Base-by-base conservation (phyloP, 23 tunicate species). In the Styela plicata region DNA sequence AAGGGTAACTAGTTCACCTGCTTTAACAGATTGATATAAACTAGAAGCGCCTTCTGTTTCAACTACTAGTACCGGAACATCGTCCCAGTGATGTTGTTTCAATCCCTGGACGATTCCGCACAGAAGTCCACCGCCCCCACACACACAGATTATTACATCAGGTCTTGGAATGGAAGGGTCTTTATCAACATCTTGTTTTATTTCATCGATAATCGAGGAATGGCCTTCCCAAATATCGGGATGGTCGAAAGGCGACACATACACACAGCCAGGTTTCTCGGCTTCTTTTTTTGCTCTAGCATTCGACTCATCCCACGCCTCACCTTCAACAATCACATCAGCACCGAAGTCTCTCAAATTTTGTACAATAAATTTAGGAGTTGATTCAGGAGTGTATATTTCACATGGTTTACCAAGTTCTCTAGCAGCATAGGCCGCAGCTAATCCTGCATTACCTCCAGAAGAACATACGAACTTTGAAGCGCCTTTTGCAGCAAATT, bases 361-460 rank as follows among this genome's bases (percentile, higher is more conserved):
- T 35, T 82, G 78, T 23, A 86, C 78, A 0, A 69, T 68, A 52
- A 94, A 89, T 2, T 86, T 27, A 2, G 98, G 89, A 0, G 98
- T 94, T 23, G 98, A 69, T 27, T 18, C 31, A n/a, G 98, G 98
- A 2, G 92, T 83, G 68, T 73, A 89, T 20, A 94, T 70, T 20
- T 94, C 57, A 30, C 86, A 69, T 1, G 98, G 98, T 7, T 78
- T 77, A n/a, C 76, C 67, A 3, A 89, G 79, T 30, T 83, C 31
- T n/a, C 64, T 36, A 28, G 88, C 91, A 5, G 98, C 90, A 86
- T 94, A 94, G 21, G 98, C 95, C 22, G 95, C 98, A 62, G 98
- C 98, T 82, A 94, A 33, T 16, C 98, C 98, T 19, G 98, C 98
- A 68, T 94, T 94, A 30, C 98, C 98, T 23, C 98, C 94, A 0